A percentile compares a stretch with the other conserved stretches of the same genome.
Conservation (phyloP, 2,797 vertebrate genomes). For the Phoeniculus purpureus region DNA sequence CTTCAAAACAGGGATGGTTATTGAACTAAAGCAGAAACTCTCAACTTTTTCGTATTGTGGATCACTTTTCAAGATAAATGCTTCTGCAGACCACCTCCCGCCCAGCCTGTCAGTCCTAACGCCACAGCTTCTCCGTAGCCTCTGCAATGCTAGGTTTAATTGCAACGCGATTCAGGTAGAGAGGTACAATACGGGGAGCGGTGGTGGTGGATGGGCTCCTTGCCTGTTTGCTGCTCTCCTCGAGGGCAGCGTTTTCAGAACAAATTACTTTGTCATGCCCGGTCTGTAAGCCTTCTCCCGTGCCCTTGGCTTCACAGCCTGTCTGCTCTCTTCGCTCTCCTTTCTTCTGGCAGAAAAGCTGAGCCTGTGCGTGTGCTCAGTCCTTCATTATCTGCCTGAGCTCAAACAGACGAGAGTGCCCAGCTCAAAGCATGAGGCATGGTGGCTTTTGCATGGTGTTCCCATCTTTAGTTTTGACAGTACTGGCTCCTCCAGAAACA, state of each 20-base stretch:
- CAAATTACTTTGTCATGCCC: slow-evolving; percentile 4
- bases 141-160: slow-evolving; percentile 14
- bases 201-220: not conserved
- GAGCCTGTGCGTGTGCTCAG: not conserved
- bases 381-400: slow-evolving; percentile 4
- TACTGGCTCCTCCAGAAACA: rapidly evolving
- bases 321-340: not conserved
- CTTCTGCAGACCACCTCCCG: slow-evolving; percentile 41
- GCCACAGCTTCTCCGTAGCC: not conserved
- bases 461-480: not conserved
- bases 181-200: not conserved
- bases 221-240: slow-evolving; percentile 33
- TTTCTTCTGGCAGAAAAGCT: not conserved
- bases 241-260: slow-evolving; percentile 15
- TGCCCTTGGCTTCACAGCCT: slow-evolving; percentile 10
- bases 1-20: slow-evolving; percentile 66
- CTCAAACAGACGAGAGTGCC: not conserved
- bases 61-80: slow-evolving; percentile 64
- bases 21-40: slow-evolving; percentile 64
- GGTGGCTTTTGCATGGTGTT: not conserved
- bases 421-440: rapidly evolving
- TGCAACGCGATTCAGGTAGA: not conserved
- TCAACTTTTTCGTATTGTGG: slow-evolving; percentile 63
- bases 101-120: slow-evolving; percentile 47
- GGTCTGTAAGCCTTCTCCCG: not conserved